Evolutionary conservation across 2,797 vertebrate genomes (phyloP), one percentile per base, ranked within the genome.

Genomic region (Sebastes jordani): DNA sequence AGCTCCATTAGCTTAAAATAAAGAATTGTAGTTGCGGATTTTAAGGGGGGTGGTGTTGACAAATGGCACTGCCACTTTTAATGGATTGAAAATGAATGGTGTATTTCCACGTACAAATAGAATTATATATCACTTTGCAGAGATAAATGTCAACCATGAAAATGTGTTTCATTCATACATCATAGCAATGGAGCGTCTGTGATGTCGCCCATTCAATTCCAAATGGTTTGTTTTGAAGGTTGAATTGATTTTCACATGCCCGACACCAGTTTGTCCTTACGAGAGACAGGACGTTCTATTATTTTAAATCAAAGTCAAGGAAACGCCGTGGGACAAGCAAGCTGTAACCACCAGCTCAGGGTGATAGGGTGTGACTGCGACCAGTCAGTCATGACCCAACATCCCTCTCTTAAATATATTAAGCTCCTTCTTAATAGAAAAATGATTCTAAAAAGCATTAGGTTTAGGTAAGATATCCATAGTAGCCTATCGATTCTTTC

Each of bases 171-270:
- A n/a, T 20, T 73, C 30, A 25, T 67, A 23, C 3, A 61, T 64
- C 18, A 2, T 7, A 38, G 25, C 16, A 32, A n/a, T 46, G 34
- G 1, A 27, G 34, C 11, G 5, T 23, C 46, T 38, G 42, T 71
- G 30, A 61, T 22, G 34, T 46, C 42, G 6, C 23, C 10, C 6
- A 4, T 52, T 27, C 23, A 23, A 13, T 18, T 67, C n/a, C 56
- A 30, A 76, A 62, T 30, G 22, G 22, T 56, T 82, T 49, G n/a
- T 63, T 77, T 59, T 59, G 11, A 73, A 69, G 34, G 9, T 25
- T 27, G n/a, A 18, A 67, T 78, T 20, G 5, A 38, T 36, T 63
- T 63, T 11, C 27, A 2, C 38, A 46, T n/a, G 20, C 11, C 58
- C 2, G 4, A 9, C 18, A n/a, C 10, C 20, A 42, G 29, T 56